These are phyloP conservation scores for Cheirogaleus major DNA, from an alignment of 2,797 vertebrate species.

Conservation along the genomic window DNA sequence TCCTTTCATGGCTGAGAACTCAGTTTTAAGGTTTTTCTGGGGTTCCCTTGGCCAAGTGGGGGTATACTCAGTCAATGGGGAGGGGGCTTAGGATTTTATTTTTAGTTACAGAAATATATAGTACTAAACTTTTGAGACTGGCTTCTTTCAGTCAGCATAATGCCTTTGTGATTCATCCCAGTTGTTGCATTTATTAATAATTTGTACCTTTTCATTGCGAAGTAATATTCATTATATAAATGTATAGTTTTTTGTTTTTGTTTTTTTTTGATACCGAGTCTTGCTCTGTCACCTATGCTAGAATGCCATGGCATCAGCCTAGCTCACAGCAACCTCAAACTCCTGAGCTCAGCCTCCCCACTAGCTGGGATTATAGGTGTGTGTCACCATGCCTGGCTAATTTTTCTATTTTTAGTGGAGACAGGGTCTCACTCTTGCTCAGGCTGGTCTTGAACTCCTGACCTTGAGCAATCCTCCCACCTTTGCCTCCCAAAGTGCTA, in stretches of 20 bases:
- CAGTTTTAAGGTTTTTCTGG: background rate
- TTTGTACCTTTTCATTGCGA: background rate
- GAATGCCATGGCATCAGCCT: too few relatives aligned
- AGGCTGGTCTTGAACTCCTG: too few relatives aligned
- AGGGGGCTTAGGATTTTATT: background rate
- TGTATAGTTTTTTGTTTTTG: background rate
- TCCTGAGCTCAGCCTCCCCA: too few relatives aligned
- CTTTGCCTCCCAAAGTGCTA: too few relatives aligned
- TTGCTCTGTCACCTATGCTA: too few relatives aligned
- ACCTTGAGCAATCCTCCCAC: too few relatives aligned
- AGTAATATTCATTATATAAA: background rate
- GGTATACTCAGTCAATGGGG: background rate
- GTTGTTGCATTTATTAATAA: background rate
- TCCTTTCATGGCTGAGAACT: background rate
- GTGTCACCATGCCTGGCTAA: too few relatives aligned
- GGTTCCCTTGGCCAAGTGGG: background rate
- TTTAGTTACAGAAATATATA: background rate
- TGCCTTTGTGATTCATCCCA: background rate
- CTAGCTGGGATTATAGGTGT: too few relatives aligned
- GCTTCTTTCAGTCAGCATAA: background rate
- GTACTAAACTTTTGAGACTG: background rate
- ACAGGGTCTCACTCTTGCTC: too few relatives aligned
- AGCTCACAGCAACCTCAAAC: too few relatives aligned
- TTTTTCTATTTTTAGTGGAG: too few relatives aligned
- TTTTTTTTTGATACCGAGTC: too few relatives aligned